Evolutionary conservation across 2,888 invertebrate genomes (phyloP).

Genomic region (Agriopis marginaria): DNA sequence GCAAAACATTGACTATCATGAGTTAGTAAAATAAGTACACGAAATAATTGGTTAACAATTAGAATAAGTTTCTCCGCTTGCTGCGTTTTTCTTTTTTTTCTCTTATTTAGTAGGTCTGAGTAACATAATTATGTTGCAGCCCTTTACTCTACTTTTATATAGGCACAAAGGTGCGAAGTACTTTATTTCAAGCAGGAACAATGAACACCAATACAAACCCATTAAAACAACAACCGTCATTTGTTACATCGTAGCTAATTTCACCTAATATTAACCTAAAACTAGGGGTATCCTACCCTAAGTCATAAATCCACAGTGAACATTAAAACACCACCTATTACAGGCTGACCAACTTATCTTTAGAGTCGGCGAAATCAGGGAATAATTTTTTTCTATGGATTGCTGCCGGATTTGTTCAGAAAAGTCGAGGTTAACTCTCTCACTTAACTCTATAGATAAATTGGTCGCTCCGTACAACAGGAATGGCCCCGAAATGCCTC

Average conservation of each 20-base stretch:
- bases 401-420: neutral
- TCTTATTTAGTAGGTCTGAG: too few species aligned
- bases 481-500: conserved; percentile 84
- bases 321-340: conserved; percentile 82
- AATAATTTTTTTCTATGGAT: neutral
- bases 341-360: neutral
- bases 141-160: neutral
- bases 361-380: neutral
- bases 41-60: too few species aligned
- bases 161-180: neutral
- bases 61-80: too few species aligned
- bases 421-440: neutral
- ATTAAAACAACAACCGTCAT: conserved; percentile 40
- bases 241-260: conserved; percentile 62
- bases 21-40: too few species aligned
- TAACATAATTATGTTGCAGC: too few species aligned
- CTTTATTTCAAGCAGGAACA: neutral
- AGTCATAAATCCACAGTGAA: conserved; percentile 75
- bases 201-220: conserved; percentile 53
- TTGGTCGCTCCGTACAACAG: conserved; percentile 57
- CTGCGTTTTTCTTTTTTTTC: too few species aligned
- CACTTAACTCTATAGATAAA: neutral
- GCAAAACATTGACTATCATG: too few species aligned
- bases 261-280: conserved; percentile 62
- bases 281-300: conserved; percentile 65